phyloP scores from a whole-genome alignment of 2,888 invertebrate genomes.

The Agonopterix subpropinquella region DNA sequence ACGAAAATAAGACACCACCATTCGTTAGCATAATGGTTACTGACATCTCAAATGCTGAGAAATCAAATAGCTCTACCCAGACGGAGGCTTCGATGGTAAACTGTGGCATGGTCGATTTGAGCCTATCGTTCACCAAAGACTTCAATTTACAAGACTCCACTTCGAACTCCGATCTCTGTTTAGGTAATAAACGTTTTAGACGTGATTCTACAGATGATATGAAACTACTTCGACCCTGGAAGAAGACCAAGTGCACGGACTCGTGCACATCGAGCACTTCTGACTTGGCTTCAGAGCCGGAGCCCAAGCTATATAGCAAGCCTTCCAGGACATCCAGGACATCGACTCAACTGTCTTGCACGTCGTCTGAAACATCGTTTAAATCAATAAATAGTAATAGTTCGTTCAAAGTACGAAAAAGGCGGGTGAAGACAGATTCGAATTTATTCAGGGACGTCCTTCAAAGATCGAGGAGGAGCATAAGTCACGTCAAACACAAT shows the following conservation, averaged over 20 bases:
- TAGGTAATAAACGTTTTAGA: constrained; percentile 45
- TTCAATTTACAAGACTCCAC: constrained; percentile 34
- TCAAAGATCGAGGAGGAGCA: constrained; percentile 42
- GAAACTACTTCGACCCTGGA: constrained; percentile 37
- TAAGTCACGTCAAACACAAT: constrained; percentile 28
- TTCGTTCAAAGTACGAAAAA: constrained; percentile 54
- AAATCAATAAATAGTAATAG: constrained; percentile 57
- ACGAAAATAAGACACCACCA: constrained; percentile 37
- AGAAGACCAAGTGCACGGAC: constrained; percentile 50
- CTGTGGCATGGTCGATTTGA: constrained; percentile 37
- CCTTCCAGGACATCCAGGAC: constrained; percentile 22
- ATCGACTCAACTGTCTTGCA: constrained; percentile 39
- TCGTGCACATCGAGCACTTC: constrained; percentile 41
- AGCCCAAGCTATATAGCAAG: constrained; percentile 2
- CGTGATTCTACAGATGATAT: constrained; percentile 42
- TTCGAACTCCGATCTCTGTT: constrained; percentile 33
- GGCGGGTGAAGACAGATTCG: constrained; percentile 51
- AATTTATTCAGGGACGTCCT: constrained; percentile 51
- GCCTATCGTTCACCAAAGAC: constrained; percentile 47
- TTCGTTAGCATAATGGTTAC: constrained; percentile 46
- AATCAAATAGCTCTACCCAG: constrained; percentile 41
- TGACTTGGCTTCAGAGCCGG: constrained; percentile 33
- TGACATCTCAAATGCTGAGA: constrained; percentile 33
- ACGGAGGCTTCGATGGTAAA: constrained; percentile 37
- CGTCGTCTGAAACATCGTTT: constrained; percentile 50